Evolutionary conservation across 2,113 vertebrate species (phyloP).

Genomic region (Megaceryle torquata): DNA sequence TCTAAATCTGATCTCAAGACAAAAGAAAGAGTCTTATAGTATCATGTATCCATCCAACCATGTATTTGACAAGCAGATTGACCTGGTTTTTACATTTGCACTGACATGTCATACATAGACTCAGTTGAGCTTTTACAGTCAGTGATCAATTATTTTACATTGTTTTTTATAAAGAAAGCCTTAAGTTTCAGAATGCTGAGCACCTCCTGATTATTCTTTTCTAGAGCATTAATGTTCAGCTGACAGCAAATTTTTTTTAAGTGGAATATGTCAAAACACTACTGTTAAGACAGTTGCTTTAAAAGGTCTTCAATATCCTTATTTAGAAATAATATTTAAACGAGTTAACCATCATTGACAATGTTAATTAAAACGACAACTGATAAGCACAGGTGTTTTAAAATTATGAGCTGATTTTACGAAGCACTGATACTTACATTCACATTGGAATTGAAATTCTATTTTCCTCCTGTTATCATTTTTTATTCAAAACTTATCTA

Average conservation of each 20-base stretch:
- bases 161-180: neutral
- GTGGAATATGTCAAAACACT: neutral
- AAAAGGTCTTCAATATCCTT: neutral
- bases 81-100: neutral
- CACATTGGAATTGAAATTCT: neutral
- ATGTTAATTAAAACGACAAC: neutral
- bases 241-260: neutral
- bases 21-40: neutral
- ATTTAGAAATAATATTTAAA: neutral
- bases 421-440: neutral
- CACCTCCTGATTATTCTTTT: neutral
- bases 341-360: neutral
- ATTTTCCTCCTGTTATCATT: neutral
- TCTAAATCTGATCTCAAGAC: neutral
- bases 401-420: neutral
- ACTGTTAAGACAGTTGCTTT: neutral
- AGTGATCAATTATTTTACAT: neutral
- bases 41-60: neutral
- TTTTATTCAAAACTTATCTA: neutral
- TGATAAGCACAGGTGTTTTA: neutral
- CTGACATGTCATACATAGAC: neutral
- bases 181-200: neutral
- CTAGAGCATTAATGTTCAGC: neutral
- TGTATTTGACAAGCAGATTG: neutral
- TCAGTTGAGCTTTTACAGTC: neutral